Conservation (phyloP, 1,140 invertebrate genomes). For the Zaprionus lachaisei region DNA sequence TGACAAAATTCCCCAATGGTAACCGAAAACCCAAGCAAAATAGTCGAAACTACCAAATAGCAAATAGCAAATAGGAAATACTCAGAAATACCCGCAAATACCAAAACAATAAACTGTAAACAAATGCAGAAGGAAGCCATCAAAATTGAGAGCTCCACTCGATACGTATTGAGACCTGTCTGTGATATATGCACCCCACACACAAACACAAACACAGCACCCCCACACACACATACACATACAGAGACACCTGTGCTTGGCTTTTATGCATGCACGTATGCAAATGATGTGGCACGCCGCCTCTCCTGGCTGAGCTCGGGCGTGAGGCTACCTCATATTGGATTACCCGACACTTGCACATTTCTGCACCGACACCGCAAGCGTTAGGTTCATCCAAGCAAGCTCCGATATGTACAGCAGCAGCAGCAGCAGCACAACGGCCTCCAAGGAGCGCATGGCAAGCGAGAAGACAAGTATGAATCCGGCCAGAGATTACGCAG, state of each 20-base stretch:
- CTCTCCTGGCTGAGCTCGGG: constrained; percentile 1
- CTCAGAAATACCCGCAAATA: constrained; percentile 25
- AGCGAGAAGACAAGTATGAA: background rate
- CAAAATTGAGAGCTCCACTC: constrained; percentile 79
- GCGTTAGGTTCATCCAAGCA: constrained; percentile 59
- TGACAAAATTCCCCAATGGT: constrained; percentile 81
- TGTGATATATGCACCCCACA: constrained; percentile 39
- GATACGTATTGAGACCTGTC: constrained; percentile 64
- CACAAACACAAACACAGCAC: background rate
- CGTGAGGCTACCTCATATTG: constrained; percentile 60
- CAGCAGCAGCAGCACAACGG: constrained; percentile 3
- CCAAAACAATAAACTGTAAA: constrained; percentile 82
- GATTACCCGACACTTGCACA: constrained; percentile 81
- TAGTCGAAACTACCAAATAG: constrained; percentile 46
- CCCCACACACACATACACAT: constrained; percentile 16
- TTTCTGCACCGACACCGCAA: constrained; percentile 79
- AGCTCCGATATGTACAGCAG: constrained; percentile 25
- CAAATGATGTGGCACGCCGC: constrained; percentile 67
- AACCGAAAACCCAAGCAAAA: constrained; percentile 57
- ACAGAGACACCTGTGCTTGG: constrained; percentile 16
- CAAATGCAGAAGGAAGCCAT: constrained; percentile 75
- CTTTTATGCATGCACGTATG: constrained; percentile 62
- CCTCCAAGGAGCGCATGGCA: constrained; percentile 8
- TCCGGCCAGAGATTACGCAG: constrained; percentile 2
- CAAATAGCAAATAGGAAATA: constrained; percentile 16